Evolutionary conservation across 2,888 invertebrate genomes (phyloP).

Genomic region (Limnephilus auricula): DNA sequence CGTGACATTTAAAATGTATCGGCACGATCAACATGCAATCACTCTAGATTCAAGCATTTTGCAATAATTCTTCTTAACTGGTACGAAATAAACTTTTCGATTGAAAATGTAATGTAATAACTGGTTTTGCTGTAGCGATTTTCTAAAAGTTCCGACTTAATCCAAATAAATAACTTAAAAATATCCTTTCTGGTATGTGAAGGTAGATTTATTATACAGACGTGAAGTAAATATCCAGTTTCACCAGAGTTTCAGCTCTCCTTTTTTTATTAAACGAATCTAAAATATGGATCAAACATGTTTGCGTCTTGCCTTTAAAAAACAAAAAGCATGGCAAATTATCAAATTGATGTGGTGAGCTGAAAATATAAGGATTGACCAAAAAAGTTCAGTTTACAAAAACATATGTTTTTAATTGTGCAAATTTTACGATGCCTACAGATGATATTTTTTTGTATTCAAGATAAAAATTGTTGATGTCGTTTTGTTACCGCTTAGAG

Average conservation of each 20-base stretch:
- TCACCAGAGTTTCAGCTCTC: not conserved
- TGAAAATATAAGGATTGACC: not conserved
- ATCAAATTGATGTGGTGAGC: not conserved
- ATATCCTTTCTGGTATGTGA: not conserved
- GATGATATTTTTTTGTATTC: too few relatives aligned
- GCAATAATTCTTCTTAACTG: not conserved
- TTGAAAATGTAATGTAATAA: not conserved
- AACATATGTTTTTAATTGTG: not conserved
- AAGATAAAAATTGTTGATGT: too few relatives aligned
- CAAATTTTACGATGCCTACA: too few relatives aligned
- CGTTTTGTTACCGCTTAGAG: too few relatives aligned
- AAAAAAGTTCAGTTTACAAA: not conserved
- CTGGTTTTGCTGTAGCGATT: not conserved
- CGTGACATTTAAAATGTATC: slow-evolving; percentile 18
- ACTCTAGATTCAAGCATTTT: not conserved
- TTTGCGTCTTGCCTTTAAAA: too few relatives aligned
- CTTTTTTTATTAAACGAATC: not conserved
- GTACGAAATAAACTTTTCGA: not conserved
- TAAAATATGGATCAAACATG: not conserved
- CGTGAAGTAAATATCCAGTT: not conserved
- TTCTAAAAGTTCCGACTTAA: not conserved
- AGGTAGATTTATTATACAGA: not conserved
- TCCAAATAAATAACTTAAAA: not conserved
- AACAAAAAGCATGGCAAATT: not conserved
- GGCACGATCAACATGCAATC: slow-evolving; percentile 28